Conservation (phyloP, 2,888 invertebrate genomes). For the Melikaiella ostensackeni region DNA sequence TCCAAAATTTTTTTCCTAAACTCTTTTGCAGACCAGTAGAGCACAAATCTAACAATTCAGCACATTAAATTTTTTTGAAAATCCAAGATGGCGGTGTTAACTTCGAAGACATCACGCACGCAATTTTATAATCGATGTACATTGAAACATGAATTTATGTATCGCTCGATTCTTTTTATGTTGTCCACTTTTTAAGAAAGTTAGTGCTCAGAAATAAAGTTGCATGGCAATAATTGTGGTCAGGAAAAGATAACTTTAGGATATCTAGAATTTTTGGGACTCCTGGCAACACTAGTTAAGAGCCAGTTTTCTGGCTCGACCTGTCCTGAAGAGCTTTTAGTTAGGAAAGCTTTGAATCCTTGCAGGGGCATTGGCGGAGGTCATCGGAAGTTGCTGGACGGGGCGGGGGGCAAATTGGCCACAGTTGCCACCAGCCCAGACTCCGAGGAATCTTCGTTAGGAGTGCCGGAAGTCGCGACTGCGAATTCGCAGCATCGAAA, state of each 20-base stretch:
- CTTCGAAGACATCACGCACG: no score
- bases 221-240: not conserved
- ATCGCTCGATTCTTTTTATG: no score
- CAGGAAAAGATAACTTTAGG: not conserved
- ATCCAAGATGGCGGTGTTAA: no score
- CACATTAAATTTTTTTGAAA: no score
- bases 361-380: constrained; percentile 78
- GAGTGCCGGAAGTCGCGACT: constrained; percentile 71
- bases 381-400: constrained; percentile 78
- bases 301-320: constrained; percentile 33
- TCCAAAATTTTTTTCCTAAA: no score
- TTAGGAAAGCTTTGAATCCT: constrained; percentile 64
- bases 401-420: constrained; percentile 79
- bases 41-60: no score
- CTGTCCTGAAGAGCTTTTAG: constrained; percentile 45
- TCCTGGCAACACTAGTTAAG: constrained; percentile 21
- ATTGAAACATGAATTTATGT: no score
- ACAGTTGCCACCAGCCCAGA: constrained; percentile 80
- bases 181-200: no score
- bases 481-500: constrained; percentile 77
- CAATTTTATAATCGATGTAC: no score
- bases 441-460: constrained; percentile 77
- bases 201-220: not conserved
- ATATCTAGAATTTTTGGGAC: not conserved
- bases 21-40: no score